Conservation (phyloP, 2,888 invertebrate genomes). For the Drosophila macrospina region DNA sequence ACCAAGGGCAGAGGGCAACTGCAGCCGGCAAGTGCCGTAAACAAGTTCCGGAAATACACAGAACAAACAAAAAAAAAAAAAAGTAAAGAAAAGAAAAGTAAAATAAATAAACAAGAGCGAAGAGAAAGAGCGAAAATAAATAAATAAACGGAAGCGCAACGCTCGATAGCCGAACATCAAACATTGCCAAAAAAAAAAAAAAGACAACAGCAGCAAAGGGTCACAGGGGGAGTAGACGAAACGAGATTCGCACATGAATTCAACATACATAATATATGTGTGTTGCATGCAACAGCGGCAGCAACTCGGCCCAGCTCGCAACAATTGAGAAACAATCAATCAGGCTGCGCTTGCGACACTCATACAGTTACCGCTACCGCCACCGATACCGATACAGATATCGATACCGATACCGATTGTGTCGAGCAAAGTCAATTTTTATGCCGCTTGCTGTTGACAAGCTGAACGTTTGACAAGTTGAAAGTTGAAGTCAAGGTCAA, state of each 20-base stretch:
- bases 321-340: constrained; percentile 46
- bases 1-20: too few species aligned
- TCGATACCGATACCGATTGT: too few species aligned
- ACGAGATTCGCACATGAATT: constrained; percentile 6
- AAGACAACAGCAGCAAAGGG: too few species aligned
- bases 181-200: constrained; percentile 25
- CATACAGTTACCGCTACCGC: constrained; percentile 4
- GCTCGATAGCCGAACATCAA: constrained; percentile 38
- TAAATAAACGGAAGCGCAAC: constrained; percentile 41
- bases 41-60: constrained; percentile 52
- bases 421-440: too few species aligned
- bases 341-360: constrained; percentile 18
- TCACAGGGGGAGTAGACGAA: constrained; percentile 4
- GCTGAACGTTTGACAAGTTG: constrained; percentile 30
- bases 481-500: constrained; percentile 68
- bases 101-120: not conserved
- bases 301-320: constrained; percentile 17
- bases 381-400: not conserved
- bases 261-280: constrained; percentile 37
- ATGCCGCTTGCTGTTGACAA: too few species aligned
- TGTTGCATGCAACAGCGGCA: constrained; percentile 26
- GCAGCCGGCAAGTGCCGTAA: constrained; percentile 22
- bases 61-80: constrained; percentile 14
- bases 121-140: constrained; percentile 3
- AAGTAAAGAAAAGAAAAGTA: constrained; percentile 9